These are phyloP conservation scores for Lutraria rhynchaena DNA, from an alignment of 1,140 invertebrate species.

Conservation along the genomic window DNA sequence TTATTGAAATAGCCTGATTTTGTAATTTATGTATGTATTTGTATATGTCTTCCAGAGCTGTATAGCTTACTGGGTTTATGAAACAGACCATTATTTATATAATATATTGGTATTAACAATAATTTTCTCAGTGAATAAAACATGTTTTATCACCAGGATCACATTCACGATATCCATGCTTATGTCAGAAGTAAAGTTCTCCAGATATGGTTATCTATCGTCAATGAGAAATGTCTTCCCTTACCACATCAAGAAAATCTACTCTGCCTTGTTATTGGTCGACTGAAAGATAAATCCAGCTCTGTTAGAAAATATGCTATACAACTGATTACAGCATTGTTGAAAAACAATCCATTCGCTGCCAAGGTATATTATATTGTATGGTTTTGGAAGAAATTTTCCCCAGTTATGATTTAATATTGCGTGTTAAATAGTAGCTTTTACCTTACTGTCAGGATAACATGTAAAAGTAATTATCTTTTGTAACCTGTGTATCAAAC, in stretches of 20 bases:
- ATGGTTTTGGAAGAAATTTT: too few species aligned
- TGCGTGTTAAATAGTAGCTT: too few species aligned
- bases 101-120: background rate
- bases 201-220: conserved; percentile 89
- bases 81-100: too few species aligned
- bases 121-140: background rate
- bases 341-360: conserved; percentile 91
- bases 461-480: too few species aligned
- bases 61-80: too few species aligned
- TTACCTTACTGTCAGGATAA: too few species aligned
- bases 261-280: conserved; percentile 86
- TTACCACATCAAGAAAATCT: conserved; percentile 86
- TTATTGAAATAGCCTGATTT: too few species aligned
- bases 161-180: conserved; percentile 91
- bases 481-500: too few species aligned
- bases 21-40: too few species aligned
- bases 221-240: conserved; percentile 88
- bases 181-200: conserved; percentile 91
- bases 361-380: too few species aligned
- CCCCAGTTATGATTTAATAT: too few species aligned
- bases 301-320: conserved; percentile 90
- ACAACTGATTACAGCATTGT: conserved; percentile 88
- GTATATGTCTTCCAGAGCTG: too few species aligned
- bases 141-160: conserved; percentile 85
- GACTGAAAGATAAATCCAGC: conserved; percentile 90